Base-by-base conservation (phyloP, 1,140 invertebrate species). In the Globodera rostochiensis region DNA sequence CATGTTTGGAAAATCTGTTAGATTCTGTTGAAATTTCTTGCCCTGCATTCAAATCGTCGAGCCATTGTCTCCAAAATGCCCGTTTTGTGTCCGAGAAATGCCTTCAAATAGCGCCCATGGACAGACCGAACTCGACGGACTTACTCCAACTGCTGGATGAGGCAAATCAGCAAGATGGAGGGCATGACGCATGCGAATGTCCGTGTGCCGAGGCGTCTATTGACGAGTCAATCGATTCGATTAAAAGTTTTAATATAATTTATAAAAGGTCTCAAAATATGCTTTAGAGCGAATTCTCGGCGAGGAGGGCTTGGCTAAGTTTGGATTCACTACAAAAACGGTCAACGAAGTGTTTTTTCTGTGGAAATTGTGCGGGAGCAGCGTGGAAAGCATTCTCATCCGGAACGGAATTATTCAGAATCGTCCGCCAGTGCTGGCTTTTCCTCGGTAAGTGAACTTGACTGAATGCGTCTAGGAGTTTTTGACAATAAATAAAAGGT, bases 311-410 rank as follows among this genome's bases (percentile, higher is more conserved):
- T 83, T 75, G 25, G 73, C 64, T n/a, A 80, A 46, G 21, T 70
- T 78, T 13, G 60, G 67, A 5, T 84, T 49, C 64, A 79, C 21
- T 60, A 13, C 79, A 7, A 21, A 81, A 4, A 60, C 86, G 6
- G 46, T 85, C 21, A 77, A 70, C 46, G 84, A 85, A 70, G 60
- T 73, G 21, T 85, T 83, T 69, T 85, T 82, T 70, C 83, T 85
- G 45, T 85, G 84, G 84, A 85, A 86, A 73, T 70, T 85, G 76
- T 85, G 84, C 79, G 84, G 84, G 64, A 77, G 74, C 25, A 73
- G 70, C 70, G 77, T 84, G 60, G 83, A 82, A 73, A 85, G 25
- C 25, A 85, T 87, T 50, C 73, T 85, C 13, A 77, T 84, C 21
- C 66, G 66, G 25, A 67, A 70, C 60, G 76, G 82, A 36, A n/a